Base-by-base conservation (phyloP, 2,113 vertebrate species). In the Gambusia affinis region DNA sequence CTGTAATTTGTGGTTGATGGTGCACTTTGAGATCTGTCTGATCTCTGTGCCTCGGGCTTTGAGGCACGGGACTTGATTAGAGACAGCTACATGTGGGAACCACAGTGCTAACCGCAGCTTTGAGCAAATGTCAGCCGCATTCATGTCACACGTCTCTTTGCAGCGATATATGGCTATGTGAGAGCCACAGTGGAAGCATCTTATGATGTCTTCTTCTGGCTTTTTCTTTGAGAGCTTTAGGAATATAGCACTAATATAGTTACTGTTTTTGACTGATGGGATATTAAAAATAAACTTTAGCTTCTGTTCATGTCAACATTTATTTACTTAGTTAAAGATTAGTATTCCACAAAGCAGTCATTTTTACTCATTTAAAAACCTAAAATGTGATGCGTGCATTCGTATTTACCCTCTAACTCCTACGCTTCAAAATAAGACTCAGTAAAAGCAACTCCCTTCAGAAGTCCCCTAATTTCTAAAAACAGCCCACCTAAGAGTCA, bases 1-100 rank as follows among this genome's bases (percentile, higher is more conserved):
- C 92, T 92, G 94, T 95, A 96, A 96, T 96, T 96, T 95, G 93
- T 94, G 94, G 89, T 93, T 95, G 94, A 95, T 93, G 93, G 92
- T 92, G 92, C 92, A 91, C 92, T 94, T 92, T 91, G 87, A 95
- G 95, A 94, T 93, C 93, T 93, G 94, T 92, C 94, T 94, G 91
- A 95, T 92, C 91, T 94, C 89, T 90, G 87, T 76, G 93, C 94
- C 95, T 92, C 85, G 88, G 95, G 94, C 91, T 82, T 92, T 73
- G 82, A 85, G 82, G 88, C 90, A 87, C 92, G 90, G 76, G 93
- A 94, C 95, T 94, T 96, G 95, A 95, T 95, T 95, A 93, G 90
- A 93, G 90, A 92, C 93, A 94, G 96, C 95, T 95, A 95, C 93
- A 94, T 95, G 85, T 94, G 92, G 94, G 92, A 96, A 94, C 96